phyloP scores from a whole-genome alignment of 2,797 vertebrate genomes.

The Alauda arvensis region DNA sequence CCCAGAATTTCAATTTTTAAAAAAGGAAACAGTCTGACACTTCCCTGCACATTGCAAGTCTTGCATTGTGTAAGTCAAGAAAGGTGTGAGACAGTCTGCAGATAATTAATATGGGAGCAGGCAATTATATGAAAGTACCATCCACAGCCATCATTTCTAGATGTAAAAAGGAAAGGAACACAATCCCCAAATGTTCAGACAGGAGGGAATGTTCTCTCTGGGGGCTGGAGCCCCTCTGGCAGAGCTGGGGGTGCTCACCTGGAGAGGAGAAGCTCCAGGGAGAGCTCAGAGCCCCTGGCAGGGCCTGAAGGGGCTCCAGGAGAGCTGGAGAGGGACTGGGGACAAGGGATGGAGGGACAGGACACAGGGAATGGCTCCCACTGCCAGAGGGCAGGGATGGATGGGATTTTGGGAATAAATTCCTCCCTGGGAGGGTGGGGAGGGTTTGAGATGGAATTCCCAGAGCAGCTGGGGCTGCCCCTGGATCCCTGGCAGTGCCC shows the following conservation, averaged over 20 bases:
- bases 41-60: not conserved
- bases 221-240: not conserved
- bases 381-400: rapidly evolving
- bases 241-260: not conserved
- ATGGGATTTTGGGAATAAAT: not conserved
- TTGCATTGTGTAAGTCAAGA: not conserved
- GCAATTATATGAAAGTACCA: not conserved
- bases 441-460: too few species aligned
- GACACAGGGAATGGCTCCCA: not conserved
- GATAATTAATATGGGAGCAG: not conserved
- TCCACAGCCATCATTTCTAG: not conserved
- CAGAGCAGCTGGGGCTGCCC: not conserved
- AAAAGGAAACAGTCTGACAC: not conserved
- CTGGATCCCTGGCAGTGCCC: not conserved
- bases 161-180: not conserved
- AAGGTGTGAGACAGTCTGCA: conserved; percentile 13
- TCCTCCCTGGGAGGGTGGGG: rapidly evolving
- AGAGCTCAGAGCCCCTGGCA: not conserved
- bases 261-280: not conserved
- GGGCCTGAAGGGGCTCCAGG: not conserved
- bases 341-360: not conserved
- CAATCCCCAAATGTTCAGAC: rapidly evolving
- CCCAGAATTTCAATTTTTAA: not conserved
- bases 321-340: not conserved
- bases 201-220: not conserved